phyloP scores from a whole-genome alignment of 2,888 invertebrate species.

The Sphecodes monilicornis region DNA sequence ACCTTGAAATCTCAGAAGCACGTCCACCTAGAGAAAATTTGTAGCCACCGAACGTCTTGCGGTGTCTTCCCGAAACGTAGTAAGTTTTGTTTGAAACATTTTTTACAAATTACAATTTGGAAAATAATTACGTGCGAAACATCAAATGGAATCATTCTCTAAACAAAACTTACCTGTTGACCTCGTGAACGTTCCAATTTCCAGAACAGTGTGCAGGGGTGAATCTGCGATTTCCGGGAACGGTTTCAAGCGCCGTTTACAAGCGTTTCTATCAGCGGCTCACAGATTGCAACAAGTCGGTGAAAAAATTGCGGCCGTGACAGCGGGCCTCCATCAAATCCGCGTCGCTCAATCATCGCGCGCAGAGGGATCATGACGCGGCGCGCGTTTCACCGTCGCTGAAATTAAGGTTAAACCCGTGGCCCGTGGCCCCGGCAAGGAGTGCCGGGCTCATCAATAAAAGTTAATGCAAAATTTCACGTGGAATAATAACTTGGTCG shows the following conservation, averaged over 20 bases:
- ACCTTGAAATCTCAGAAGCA: too few relatives aligned
- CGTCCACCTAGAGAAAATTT: too few relatives aligned
- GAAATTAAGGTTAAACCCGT: conserved; percentile 53
- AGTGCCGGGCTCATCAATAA: conserved; percentile 48
- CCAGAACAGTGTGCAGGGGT: background rate
- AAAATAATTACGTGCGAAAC: too few relatives aligned
- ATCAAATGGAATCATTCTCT: too few relatives aligned
- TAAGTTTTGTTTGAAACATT: too few relatives aligned
- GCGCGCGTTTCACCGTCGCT: conserved; percentile 38
- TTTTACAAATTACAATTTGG: too few relatives aligned
- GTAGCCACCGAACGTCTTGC: too few relatives aligned
- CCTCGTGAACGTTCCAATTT: background rate
- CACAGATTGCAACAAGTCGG: background rate
- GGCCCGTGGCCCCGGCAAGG: conserved; percentile 15
- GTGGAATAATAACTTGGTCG: conserved; percentile 52
- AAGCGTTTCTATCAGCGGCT: background rate
- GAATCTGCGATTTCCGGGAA: background rate
- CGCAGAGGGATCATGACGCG: conserved; percentile 19
- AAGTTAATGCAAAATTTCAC: conserved; percentile 59
- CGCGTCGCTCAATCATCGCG: conserved; percentile 30
- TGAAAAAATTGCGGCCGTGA: background rate
- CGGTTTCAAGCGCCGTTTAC: background rate
- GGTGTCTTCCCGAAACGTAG: too few relatives aligned
- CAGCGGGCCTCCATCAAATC: conserved; percentile 14
- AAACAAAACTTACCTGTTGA: too few relatives aligned